These are phyloP conservation scores for Gorsachius magnificus DNA, from an alignment of 2,797 vertebrate genomes.

Conservation along the genomic window DNA sequence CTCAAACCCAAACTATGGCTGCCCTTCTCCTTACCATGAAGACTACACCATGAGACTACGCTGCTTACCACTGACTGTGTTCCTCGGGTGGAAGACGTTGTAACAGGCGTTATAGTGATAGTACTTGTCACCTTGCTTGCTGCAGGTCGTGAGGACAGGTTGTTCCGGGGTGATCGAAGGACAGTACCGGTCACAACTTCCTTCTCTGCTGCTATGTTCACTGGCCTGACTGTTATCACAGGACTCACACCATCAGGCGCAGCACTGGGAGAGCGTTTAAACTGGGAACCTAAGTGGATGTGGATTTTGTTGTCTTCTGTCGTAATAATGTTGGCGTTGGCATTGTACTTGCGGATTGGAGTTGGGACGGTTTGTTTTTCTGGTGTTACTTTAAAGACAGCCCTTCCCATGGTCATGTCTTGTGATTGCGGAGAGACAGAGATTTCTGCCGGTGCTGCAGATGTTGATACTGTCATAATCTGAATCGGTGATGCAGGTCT, in stretches of 20 bases:
- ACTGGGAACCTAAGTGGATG: slow-evolving; percentile 91
- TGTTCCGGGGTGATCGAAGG: slow-evolving; percentile 83
- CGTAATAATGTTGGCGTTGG: slow-evolving; percentile 89
- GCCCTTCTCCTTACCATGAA: neutral
- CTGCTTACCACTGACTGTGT: slow-evolving; percentile 88
- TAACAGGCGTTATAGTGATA: slow-evolving; percentile 91
- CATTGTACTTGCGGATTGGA: slow-evolving; percentile 82
- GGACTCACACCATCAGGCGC: slow-evolving; percentile 70
- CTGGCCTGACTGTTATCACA: slow-evolving; percentile 81
- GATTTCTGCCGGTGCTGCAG: slow-evolving; percentile 80
- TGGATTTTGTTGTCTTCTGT: slow-evolving; percentile 98
- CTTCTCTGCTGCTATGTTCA: slow-evolving; percentile 80
- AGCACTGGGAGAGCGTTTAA: slow-evolving; percentile 79
- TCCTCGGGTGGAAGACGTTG: slow-evolving; percentile 82
- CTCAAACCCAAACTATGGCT: neutral
- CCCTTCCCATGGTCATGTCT: slow-evolving; percentile 79
- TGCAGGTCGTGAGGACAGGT: slow-evolving; percentile 67
- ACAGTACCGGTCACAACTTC: slow-evolving; percentile 86
- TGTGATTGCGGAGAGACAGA: slow-evolving; percentile 78
- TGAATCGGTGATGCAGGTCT: slow-evolving; percentile 86
- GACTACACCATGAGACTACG: neutral
- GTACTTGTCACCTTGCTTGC: slow-evolving; percentile 92
- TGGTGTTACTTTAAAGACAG: slow-evolving; percentile 87
- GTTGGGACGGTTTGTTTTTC: slow-evolving; percentile 84
- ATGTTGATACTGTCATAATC: slow-evolving; percentile 90